Base-by-base conservation (phyloP, 2,888 invertebrate species). In the Aphodius sticticus region DNA sequence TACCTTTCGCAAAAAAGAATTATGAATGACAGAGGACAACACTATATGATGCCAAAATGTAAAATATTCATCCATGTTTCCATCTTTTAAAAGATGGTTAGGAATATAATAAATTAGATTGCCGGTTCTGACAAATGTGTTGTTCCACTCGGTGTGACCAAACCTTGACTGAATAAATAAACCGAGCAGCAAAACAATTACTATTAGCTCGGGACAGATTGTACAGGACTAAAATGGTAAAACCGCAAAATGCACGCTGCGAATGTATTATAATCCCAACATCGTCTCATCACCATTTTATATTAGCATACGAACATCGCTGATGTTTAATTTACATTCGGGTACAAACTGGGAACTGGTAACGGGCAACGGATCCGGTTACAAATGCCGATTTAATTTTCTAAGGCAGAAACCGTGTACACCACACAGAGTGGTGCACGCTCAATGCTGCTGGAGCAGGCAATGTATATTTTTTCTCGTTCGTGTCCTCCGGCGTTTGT, bases 181-280 rank as follows among this genome's bases (percentile, higher is more conserved):
- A 53, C 7, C 53, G 26, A 53, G 53, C 6, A 53, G 12, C 53
- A 53, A 53, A 53, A 53, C 53, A 53, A 53, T 53, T 53, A 53
- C 53, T 53, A 53, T 53, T 53, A 53, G 53, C 53, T 53, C 53
- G 53, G 53, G 53, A 53, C 53, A 53, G 53, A 53, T 53, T 53
- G 53, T 5, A 53, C 53, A 53, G 53, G 53, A 53, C 53, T 12
- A 53, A 26, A 53, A 53, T 53, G 53, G 53, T 53, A 53, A 53
- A 53, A 12, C 53, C 53, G 53, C 53, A 5, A 53, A 53, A 53
- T 53, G 53, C 53, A 9, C 53, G 53, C 53, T 53, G 12, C 53
- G 53, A 53, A 53, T 53, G 53, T 53, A 53, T 53, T 53, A 53
- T 53, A 53, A 53, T 53, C 53, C 53, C 53, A 12, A 53, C 53